Base-by-base conservation (phyloP, 1,140 invertebrate genomes). In the Drosophila seguyi region DNA sequence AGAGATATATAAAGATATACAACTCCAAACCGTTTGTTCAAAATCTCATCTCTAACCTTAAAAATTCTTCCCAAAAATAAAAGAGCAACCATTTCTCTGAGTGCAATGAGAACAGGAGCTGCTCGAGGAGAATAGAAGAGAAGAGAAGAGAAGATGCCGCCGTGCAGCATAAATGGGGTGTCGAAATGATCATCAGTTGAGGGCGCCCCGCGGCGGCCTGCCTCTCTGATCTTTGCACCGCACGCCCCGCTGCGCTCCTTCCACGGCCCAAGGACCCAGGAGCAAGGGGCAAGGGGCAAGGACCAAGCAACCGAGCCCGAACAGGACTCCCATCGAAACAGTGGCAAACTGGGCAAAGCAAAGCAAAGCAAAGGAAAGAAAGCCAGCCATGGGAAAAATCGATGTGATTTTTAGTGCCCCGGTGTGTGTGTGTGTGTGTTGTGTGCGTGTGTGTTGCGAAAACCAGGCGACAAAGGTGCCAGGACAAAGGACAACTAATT, bases 181-280 rank as follows among this genome's bases (percentile, higher is more conserved):
- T 87, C 83, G 83, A 86, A 86, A 79, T 79, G 61, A 86, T 86
- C 85, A 86, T 86, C 79, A 79, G 81, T 48, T 60, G 66, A 72
- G 62, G 69, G 75, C 79, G 61, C 78, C 82, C 82, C 75, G 79
- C 59, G 61, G 82, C 41, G 83, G 60, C 22, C 31, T 36, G 57
- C 39, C 34, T 38, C 71, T 84, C 60, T 60, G 80, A 83, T 80
- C 72, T 80, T 34, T 31, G 81, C 58, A 72, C 71, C 73, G 67
- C 76, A 83, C 74, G 80, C 75, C 71, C 79, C 61, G 81, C 81
- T 80, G 81, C 42, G 80, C 59, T 42, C 44, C 60, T 41, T 31
- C 58, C 45, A 67, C 53, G 39, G 68, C 6, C 52, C 42, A 34
- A 48, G 42, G 16, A 27, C 6, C 50, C 25, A 22, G 18, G 4